Percentiles rank a stretch among this genome's conserved stretches.
Conservation (phyloP, 2,888 invertebrate species). For the Pseudeuparius sepicola region DNA sequence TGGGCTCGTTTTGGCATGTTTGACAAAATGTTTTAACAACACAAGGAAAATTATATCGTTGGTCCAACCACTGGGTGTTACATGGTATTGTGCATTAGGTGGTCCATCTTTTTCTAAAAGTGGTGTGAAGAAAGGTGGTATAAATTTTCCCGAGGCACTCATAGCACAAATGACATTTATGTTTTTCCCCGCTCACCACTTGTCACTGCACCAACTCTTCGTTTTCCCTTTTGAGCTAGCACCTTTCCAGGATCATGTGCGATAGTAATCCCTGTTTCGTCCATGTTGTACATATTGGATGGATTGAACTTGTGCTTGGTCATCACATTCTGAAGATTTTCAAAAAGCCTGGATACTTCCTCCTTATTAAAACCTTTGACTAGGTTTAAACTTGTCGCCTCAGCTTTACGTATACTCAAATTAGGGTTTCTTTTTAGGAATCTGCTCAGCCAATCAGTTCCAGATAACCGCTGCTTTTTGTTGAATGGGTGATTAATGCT, state of each 20-base stretch:
- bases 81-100: slow-evolving; percentile 17
- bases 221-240: not conserved
- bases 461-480: slow-evolving; percentile 1
- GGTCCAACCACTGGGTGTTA: slow-evolving; percentile 26
- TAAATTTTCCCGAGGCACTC: slow-evolving; percentile 15
- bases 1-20: slow-evolving; percentile 1
- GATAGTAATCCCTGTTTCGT: too few species aligned
- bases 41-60: slow-evolving; percentile 25
- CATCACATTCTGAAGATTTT: too few species aligned
- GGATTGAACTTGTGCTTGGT: not conserved
- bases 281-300: too few species aligned
- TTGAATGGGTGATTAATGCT: slow-evolving; percentile 3
- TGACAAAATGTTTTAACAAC: slow-evolving; percentile 24
- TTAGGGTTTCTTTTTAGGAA: too few species aligned
- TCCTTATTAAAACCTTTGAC: slow-evolving; percentile 3
- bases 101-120: slow-evolving; percentile 17
- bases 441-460: slow-evolving; percentile 3
- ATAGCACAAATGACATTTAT: slow-evolving; percentile 15
- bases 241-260: slow-evolving; percentile 4
- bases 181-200: too few species aligned
- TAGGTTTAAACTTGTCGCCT: not conserved
- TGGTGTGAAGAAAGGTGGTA: slow-evolving; percentile 18
- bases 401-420: too few species aligned
- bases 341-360: not conserved
- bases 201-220: slow-evolving; percentile 2